phyloP scores from a whole-genome alignment of 2,797 vertebrate species.

The Odontamblyopus lacepedii region DNA sequence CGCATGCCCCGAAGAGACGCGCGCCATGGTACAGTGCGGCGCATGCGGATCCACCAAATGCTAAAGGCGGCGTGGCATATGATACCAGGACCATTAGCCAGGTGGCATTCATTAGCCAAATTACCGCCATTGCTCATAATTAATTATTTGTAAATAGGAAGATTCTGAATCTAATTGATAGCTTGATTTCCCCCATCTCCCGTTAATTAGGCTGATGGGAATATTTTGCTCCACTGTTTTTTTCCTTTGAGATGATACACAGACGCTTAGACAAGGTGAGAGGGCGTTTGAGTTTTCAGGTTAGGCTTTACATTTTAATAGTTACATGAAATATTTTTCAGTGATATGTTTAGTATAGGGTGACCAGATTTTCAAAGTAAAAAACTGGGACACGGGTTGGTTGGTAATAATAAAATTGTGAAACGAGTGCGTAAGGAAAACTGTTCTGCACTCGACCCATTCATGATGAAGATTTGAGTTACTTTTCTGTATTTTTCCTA shows the following conservation, averaged over 20 bases:
- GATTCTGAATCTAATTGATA: conserved; percentile 91
- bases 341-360: too few species aligned
- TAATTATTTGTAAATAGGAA: conserved; percentile 96
- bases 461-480: too few species aligned
- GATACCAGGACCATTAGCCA: conserved; percentile 95
- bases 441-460: too few species aligned
- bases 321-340: too few species aligned
- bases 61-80: conserved; percentile 90
- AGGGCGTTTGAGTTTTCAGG: neutral
- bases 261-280: conserved; percentile 17
- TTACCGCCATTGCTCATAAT: conserved; percentile 93
- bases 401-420: too few species aligned
- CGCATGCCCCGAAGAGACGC: conserved; percentile 79
- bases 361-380: too few species aligned
- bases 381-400: too few species aligned
- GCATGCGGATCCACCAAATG: conserved; percentile 87
- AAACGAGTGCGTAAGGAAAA: too few species aligned
- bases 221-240: conserved; percentile 38
- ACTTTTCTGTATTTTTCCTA: too few species aligned
- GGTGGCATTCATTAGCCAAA: conserved; percentile 90
- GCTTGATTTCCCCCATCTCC: conserved; percentile 68
- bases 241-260: conserved; percentile 29
- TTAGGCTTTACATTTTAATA: too few species aligned
- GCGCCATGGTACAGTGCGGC: conserved; percentile 71
- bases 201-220: conserved; percentile 71